A percentile compares a stretch with the other conserved stretches of the same genome.
Evolutionary conservation across 2,888 invertebrate genomes (phyloP).

Genomic region (Ptychoptera contaminata): DNA sequence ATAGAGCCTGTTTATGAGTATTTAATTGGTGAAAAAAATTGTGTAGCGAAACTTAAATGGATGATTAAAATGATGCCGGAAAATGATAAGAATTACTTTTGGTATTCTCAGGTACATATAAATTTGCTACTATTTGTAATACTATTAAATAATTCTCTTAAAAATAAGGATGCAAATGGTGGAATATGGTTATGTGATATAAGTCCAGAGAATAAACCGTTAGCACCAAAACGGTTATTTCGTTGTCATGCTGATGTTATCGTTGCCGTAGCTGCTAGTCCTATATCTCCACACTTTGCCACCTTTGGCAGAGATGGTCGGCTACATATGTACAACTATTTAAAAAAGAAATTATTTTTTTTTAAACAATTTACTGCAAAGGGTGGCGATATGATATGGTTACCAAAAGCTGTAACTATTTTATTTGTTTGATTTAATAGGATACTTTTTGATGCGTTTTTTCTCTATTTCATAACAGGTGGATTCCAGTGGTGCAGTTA

Average conservation of each 20-base stretch:
- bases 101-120: conserved; percentile 61
- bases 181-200: conserved; percentile 63
- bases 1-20: conserved; percentile 79
- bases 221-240: conserved; percentile 35
- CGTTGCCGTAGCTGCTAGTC: conserved; percentile 48
- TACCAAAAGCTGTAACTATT: conserved; percentile 42
- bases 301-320: conserved; percentile 60
- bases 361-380: conserved; percentile 41
- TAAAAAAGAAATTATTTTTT: conserved; percentile 39
- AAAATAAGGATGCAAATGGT: conserved; percentile 62
- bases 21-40: conserved; percentile 32
- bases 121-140: background rate
- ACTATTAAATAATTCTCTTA: background rate
- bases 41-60: conserved; percentile 21
- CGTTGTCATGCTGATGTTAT: conserved; percentile 65
- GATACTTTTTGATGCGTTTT: background rate
- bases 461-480: conserved; percentile 29
- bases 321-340: conserved; percentile 56
- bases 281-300: conserved; percentile 50
- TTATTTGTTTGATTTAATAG: no score
- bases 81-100: conserved; percentile 32
- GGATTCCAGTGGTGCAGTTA: conserved; percentile 44
- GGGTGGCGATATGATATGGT: conserved; percentile 49
- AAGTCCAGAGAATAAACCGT: conserved; percentile 33
- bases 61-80: conserved; percentile 24